A percentile compares a stretch with the other conserved stretches of the same genome.
Conservation (phyloP, 1,140 invertebrate species). For the Hycleus cichorii region DNA sequence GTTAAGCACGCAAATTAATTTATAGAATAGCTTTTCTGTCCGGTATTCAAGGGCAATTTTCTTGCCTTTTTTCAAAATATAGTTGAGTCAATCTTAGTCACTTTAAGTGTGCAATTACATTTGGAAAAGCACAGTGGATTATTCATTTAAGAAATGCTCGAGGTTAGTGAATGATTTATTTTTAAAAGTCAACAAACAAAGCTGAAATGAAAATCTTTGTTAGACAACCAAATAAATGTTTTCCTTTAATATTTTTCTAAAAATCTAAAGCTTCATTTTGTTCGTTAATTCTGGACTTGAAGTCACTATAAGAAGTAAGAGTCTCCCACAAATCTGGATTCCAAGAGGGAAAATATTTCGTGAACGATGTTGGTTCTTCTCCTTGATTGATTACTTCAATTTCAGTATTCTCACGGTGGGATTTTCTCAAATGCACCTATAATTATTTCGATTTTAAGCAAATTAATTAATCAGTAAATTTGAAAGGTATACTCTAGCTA, state of each 20-base stretch:
- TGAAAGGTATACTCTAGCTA: conserved; percentile 19
- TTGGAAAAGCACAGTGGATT: no score
- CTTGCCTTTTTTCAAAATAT: no score
- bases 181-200: no score
- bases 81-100: no score
- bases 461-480: not conserved
- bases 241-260: not conserved
- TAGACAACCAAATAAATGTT: no score
- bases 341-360: conserved; percentile 61
- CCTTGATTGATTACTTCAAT: conserved; percentile 60
- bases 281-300: conserved; percentile 14
- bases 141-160: no score
- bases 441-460: conserved; percentile 21
- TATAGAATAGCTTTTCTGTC: no score
- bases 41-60: no score
- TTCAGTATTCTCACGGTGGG: conserved; percentile 50
- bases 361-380: conserved; percentile 60
- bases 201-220: no score
- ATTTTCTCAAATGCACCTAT: conserved; percentile 56
- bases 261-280: conserved; percentile 8
- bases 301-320: conserved; percentile 13
- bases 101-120: no score
- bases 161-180: no score
- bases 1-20: no score
- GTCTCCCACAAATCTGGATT: conserved; percentile 51